Evolutionary conservation across 2,888 invertebrate genomes (phyloP), one percentile per base, ranked within the genome.

Genomic region (Drosophila glabriapex): DNA sequence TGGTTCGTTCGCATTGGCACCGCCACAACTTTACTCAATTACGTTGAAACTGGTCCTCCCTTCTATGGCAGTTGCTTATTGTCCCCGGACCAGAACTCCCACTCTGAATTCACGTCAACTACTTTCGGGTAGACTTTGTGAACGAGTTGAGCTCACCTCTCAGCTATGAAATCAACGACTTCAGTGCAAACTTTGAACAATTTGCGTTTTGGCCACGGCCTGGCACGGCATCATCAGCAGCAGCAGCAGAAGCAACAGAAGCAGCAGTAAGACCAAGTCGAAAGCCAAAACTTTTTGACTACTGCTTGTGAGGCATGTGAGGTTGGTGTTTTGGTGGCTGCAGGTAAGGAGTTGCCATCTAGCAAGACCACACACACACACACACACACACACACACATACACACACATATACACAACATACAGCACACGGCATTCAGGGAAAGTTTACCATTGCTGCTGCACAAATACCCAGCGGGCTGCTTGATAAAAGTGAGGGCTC

Each of bases 81-180:
- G 77, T 82, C 72, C 76, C 66, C 52, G 73, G 41, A 56, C 73
- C 62, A 28, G n/a, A n/a, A 39, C 39, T 52, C 68, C 75, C 72
- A 77, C 72, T 73, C 41, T 29, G 70, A 58, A 80, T 85, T 71
- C 83, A 85, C 85, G 88, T 85, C 85, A 85, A 85, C 90, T 88
- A 88, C 89, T 90, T 89, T 85, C 9, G 56, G 86, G 85, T 85
- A 90, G 90, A 86, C 85, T 86, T 86, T 86, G 73, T 90, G 89
- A 90, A 86, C 89, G 89, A 86, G 90, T 86, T 86, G 85, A 90
- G 85, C 85, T 88, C 89, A 90, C 90, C 85, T 86, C 90, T 86
- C 90, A 86, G 88, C 85, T 86, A 90, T 90, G 90, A 90, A 86
- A 86, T 86, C 85, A 86, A 86, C 85, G 85, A 86, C 85, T 86